Conservation (phyloP, 2,888 invertebrate genomes). For the Pherbina coryleti region DNA sequence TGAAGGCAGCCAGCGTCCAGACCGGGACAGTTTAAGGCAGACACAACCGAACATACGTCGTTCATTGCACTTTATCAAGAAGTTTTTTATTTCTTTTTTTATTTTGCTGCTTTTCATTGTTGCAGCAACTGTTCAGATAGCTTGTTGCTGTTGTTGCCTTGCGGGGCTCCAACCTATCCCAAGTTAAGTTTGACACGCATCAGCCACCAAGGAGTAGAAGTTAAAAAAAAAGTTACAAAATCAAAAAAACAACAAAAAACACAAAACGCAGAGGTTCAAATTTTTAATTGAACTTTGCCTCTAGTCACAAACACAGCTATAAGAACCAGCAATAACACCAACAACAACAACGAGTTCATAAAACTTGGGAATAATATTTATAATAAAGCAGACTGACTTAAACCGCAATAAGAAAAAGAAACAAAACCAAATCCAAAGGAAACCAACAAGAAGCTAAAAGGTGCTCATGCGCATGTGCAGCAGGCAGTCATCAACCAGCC, state of each 20-base stretch:
- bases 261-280: slow-evolving; percentile 38
- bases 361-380: slow-evolving; percentile 46
- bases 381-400: slow-evolving; percentile 32
- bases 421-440: neutral
- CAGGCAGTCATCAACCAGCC: neutral
- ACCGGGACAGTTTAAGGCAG: neutral
- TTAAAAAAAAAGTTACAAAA: neutral
- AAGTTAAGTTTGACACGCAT: slow-evolving; percentile 67
- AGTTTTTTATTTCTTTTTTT: slow-evolving; percentile 39
- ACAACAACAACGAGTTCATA: slow-evolving; percentile 41
- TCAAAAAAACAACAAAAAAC: slow-evolving; percentile 44
- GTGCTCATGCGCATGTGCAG: slow-evolving; percentile 31
- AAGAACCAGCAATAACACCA: slow-evolving; percentile 22
- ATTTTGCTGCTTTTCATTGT: slow-evolving; percentile 59
- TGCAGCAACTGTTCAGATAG: slow-evolving; percentile 39
- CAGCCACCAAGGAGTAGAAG: slow-evolving; percentile 36
- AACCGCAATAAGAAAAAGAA: slow-evolving; percentile 48
- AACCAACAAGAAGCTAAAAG: slow-evolving; percentile 25
- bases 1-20: slow-evolving; percentile 20
- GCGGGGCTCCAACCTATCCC: slow-evolving; percentile 67
- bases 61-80: slow-evolving; percentile 39
- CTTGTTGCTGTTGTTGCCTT: slow-evolving; percentile 48
- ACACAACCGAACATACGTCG: slow-evolving; percentile 24
- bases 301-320: slow-evolving; percentile 43
- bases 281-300: slow-evolving; percentile 66